Percentiles rank a stretch among this genome's conserved stretches.
Conservation (phyloP, 2,113 vertebrate genomes). For the Danio rerio region GRCz12tu NC_133186.1:20560501-20561000, state of each 20-base stretch:
- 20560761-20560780: constrained; percentile 58
- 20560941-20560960: background rate
- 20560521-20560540: constrained; percentile 66
- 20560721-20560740: constrained; percentile 25
- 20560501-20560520: background rate
- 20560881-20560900: constrained; percentile 58
- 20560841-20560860: constrained; percentile 77
- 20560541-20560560: constrained; percentile 79
- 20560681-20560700: constrained; percentile 20
- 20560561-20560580: constrained; percentile 61
- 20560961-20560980: constrained; percentile 3
- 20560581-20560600: constrained; percentile 63
- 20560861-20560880: constrained; percentile 58
- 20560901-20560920: constrained; percentile 14
- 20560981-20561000: background rate
- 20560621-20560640: constrained; percentile 63
- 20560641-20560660: constrained; percentile 42
- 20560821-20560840: constrained; percentile 74
- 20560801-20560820: constrained; percentile 56
- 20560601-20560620: constrained; percentile 36
- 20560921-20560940: constrained; percentile 25
- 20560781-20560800: constrained; percentile 60
- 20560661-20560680: constrained; percentile 17
- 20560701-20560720: background rate
- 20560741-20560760: constrained; percentile 50